phyloP scores from a whole-genome alignment of 2,888 invertebrate species.

The Amaurobius ferox region DNA sequence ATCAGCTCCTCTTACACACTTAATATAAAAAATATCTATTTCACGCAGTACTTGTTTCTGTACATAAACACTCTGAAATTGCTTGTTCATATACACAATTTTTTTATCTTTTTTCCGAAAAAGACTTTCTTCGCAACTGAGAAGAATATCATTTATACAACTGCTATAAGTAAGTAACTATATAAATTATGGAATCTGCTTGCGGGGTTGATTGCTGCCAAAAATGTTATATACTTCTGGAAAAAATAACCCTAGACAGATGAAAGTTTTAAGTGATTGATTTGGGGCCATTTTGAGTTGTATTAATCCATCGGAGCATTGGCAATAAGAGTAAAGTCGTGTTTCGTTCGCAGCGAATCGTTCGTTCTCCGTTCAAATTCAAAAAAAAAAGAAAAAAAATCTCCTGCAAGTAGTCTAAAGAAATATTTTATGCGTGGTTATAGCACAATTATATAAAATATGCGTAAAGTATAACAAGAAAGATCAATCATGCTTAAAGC shows the following conservation, averaged over 20 bases:
- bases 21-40: too few relatives aligned
- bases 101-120: too few relatives aligned
- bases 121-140: too few relatives aligned
- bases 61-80: background rate
- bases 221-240: background rate
- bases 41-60: background rate
- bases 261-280: background rate
- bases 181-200: background rate
- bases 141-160: background rate
- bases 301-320: background rate
- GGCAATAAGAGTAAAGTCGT: background rate
- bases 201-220: background rate
- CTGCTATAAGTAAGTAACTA: background rate
- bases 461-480: too few relatives aligned
- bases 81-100: background rate
- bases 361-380: too few relatives aligned
- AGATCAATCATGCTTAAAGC: too few relatives aligned
- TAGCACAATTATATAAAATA: too few relatives aligned
- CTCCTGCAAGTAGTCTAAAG: too few relatives aligned
- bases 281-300: background rate
- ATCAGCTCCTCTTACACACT: too few relatives aligned
- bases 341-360: background rate
- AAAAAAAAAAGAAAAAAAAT: too few relatives aligned
- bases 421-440: too few relatives aligned
- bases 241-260: background rate